Evolutionary conservation across 2,113 vertebrate species (phyloP).

Genomic region (human): DNA sequence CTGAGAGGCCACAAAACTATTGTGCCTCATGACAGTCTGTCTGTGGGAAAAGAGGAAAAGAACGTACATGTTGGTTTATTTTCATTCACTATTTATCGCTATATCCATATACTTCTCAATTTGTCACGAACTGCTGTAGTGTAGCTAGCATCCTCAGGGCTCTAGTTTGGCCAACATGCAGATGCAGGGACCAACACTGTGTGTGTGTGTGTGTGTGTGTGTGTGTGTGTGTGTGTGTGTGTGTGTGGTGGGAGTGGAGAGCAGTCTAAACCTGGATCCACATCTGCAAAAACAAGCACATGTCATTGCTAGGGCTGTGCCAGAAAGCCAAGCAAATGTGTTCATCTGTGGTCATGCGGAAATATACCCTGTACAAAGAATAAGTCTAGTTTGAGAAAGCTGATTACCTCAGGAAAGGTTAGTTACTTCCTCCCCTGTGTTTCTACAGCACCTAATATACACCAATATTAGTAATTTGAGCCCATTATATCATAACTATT

Average conservation of each 20-base stretch:
- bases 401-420: not conserved
- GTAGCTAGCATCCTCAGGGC: not conserved
- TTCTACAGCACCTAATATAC: not conserved
- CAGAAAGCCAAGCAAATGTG: not conserved
- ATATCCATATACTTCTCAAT: not conserved
- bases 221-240: too few species aligned
- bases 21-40: not conserved
- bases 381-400: not conserved
- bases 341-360: fast-evolving
- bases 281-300: not conserved
- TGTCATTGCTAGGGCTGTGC: not conserved
- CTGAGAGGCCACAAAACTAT: not conserved
- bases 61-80: not conserved
- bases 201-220: too few species aligned
- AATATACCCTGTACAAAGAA: not conserved
- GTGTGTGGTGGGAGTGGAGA: not conserved
- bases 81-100: not conserved
- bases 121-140: not conserved
- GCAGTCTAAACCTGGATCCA: not conserved
- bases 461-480: not conserved
- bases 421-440: not conserved
- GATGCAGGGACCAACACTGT: not conserved
- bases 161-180: not conserved
- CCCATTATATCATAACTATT: not conserved
- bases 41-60: not conserved